phyloP scores from a whole-genome alignment of 2,888 invertebrate species.

The Ormyrus pomaceus region DNA sequence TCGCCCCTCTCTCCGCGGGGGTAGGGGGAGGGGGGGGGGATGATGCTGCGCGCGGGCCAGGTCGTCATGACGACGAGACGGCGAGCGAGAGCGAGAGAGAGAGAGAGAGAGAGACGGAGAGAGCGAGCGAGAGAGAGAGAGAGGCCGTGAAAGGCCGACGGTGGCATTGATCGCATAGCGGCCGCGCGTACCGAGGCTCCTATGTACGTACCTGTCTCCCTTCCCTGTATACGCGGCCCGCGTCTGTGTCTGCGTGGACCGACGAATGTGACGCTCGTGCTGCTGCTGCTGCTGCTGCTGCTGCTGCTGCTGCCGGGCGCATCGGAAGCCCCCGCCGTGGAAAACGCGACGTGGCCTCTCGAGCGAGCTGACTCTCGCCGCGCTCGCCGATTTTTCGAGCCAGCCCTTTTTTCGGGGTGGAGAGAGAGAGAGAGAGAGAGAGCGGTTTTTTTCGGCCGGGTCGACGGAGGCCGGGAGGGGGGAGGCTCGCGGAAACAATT shows the following conservation, averaged over 20 bases:
- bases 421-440: too few species aligned
- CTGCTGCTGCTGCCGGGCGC: background rate
- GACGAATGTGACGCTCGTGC: slow-evolving; percentile 4
- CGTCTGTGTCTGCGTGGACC: background rate
- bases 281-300: too few species aligned
- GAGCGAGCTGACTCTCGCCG: too few species aligned
- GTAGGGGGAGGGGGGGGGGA: slow-evolving; percentile 64
- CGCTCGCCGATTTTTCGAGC: too few species aligned
- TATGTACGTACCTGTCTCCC: slow-evolving; percentile 11
- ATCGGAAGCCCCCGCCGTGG: slow-evolving; percentile 6
- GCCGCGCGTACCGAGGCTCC: slow-evolving; percentile 64
- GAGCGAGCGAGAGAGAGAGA: slow-evolving; percentile 59
- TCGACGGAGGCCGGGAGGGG: too few species aligned
- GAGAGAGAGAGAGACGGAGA: slow-evolving; percentile 59
- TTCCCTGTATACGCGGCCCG: background rate
- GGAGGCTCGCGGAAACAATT: too few species aligned
- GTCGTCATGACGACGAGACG: slow-evolving; percentile 69
- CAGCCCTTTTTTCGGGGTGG: too few species aligned
- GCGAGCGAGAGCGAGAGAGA: slow-evolving; percentile 48
- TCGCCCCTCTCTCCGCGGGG: background rate
- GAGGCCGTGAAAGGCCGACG: slow-evolving; percentile 62
- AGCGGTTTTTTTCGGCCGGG: too few species aligned
- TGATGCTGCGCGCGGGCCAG: slow-evolving; percentile 63
- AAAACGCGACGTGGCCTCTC: slow-evolving; percentile 15
- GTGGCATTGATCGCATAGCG: slow-evolving; percentile 73